phyloP scores from a whole-genome alignment of 2,888 invertebrate genomes.

The Cerastis leucographa region DNA sequence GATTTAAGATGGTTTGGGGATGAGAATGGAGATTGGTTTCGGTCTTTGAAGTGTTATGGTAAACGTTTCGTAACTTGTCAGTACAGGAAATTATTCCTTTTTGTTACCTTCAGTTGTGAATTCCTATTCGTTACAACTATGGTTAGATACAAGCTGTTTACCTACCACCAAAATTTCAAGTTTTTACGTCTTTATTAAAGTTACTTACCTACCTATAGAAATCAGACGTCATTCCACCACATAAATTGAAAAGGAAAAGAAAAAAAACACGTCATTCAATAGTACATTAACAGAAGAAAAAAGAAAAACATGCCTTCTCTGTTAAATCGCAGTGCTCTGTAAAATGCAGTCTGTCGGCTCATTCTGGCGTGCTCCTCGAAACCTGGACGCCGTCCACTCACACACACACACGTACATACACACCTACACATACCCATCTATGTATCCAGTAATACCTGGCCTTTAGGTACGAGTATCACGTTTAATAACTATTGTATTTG shows the following conservation, averaged over 20 bases:
- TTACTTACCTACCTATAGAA: neutral
- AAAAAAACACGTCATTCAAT: conserved; percentile 12
- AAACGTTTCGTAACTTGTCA: neutral
- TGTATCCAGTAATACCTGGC: conserved; percentile 76
- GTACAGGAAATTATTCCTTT: neutral
- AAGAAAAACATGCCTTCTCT: conserved; percentile 62
- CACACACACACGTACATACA: conserved; percentile 74
- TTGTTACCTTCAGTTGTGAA: neutral
- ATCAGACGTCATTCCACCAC: neutral
- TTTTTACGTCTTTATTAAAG: neutral
- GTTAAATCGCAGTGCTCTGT: conserved; percentile 69
- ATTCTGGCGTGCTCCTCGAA: conserved; percentile 84
- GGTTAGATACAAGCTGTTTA: neutral
- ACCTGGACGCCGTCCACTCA: conserved; percentile 88
- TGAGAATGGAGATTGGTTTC: neutral
- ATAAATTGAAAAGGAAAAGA: conserved; percentile 9
- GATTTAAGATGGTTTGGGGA: conserved; percentile 17
- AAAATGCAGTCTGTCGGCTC: conserved; percentile 79
- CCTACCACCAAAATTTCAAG: neutral
- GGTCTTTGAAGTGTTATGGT: neutral
- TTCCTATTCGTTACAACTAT: no score
- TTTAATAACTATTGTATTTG: conserved; percentile 91
- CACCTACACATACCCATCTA: conserved; percentile 54
- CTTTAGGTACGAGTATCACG: conserved; percentile 78
- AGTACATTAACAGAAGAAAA: conserved; percentile 10